Conservation (phyloP, 2,797 vertebrate species). For the Hippoglossus hippoglossus region DNA sequence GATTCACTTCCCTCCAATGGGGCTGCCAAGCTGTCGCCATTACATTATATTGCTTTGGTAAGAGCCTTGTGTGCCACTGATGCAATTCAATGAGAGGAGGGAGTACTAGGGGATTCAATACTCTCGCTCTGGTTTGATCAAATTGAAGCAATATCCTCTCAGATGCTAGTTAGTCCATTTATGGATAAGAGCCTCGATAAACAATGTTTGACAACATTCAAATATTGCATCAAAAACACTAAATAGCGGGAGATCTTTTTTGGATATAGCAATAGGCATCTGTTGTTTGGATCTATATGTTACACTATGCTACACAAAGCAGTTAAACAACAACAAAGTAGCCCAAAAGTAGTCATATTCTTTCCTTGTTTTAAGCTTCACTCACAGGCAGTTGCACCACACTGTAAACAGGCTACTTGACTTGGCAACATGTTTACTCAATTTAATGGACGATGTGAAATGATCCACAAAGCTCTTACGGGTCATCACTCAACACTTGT, state of each 20-base stretch:
- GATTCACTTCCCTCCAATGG: constrained; percentile 69
- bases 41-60: constrained; percentile 65
- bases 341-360: too few relatives aligned
- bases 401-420: too few relatives aligned
- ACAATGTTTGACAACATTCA: not conserved
- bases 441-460: too few relatives aligned
- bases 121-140: not conserved
- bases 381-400: too few relatives aligned
- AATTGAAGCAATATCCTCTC: not conserved
- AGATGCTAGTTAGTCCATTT: constrained; percentile 7
- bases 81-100: constrained; percentile 31
- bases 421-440: too few relatives aligned
- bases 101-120: not conserved
- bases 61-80: constrained; percentile 30
- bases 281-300: too few relatives aligned
- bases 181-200: not conserved
- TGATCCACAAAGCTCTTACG: too few relatives aligned
- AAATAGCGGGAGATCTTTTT: not conserved
- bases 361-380: too few relatives aligned
- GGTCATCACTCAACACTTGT: too few relatives aligned
- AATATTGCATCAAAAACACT: not conserved
- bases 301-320: too few relatives aligned
- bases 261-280: too few relatives aligned
- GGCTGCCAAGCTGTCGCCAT: constrained; percentile 71
- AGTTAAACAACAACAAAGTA: too few relatives aligned